Conservation (phyloP, 2,797 vertebrate genomes). For the Peromyscus melanophrys region DNA sequence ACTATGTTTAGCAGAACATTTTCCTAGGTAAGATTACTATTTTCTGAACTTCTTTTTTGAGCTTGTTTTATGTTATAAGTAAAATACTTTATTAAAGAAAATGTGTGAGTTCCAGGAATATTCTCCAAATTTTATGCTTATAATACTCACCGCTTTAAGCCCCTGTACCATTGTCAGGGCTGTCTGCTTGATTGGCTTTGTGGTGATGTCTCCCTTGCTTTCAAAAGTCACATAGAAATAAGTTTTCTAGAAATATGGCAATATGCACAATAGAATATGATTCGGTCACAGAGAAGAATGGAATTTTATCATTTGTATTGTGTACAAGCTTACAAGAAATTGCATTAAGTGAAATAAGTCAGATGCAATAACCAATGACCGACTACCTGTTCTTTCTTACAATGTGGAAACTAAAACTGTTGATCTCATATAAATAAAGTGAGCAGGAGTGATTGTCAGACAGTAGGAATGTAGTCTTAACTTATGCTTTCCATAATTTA, state of each 20-base stretch:
- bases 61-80: not conserved
- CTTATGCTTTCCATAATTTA: not conserved
- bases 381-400: not conserved
- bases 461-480: not conserved
- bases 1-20: not conserved
- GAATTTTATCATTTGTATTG: not conserved
- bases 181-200: not conserved
- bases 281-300: not conserved
- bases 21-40: not conserved
- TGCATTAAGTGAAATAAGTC: not conserved
- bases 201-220: not conserved
- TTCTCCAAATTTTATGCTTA: not conserved
- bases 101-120: not conserved
- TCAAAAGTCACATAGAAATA: not conserved
- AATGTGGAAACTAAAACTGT: not conserved
- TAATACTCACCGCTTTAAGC: not conserved
- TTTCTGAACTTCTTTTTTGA: conserved; percentile 3
- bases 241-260: not conserved
- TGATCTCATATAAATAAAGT: not conserved
- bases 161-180: not conserved
- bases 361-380: not conserved
- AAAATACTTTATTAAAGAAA: not conserved
- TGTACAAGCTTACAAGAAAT: not conserved
- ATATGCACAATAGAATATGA: not conserved
- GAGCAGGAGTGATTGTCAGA: not conserved